Evolutionary conservation across 37 sponge, comb jelly and placozoan species (phyloP), one percentile per base, ranked within the genome.

Genomic region (Halisarca cf. caerulea): DNA sequence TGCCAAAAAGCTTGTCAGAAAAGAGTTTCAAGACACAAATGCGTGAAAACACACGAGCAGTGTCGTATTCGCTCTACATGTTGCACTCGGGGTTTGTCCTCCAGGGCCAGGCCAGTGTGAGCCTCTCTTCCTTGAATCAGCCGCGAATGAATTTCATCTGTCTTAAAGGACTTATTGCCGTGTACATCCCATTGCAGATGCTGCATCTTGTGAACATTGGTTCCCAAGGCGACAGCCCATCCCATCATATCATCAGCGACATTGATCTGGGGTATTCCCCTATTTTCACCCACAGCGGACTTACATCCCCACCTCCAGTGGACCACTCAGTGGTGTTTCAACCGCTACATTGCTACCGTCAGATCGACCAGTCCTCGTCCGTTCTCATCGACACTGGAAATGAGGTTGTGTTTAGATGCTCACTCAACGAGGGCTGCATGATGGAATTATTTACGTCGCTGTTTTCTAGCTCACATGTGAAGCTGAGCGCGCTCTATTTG

Each of bases 201-300:
- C 45, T 74, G 24, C 77, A 74, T 41, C 45, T 74, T 3, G 36
- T 74, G 39, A 74, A 74, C 36, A 40, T 74, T 41, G 77, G 77
- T 74, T 74, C 25, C 77, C 42, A 23, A 2, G 77, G 77, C 36
- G 77, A 74, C 45, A 24, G 9, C 77, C 45, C 45, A 1, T 5
- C 45, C 25, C 42, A 74, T 37, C 77, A 74, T 7, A 44, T 74
- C 42, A 74, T 74, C 36, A 4, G 25, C 45, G 45, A 43, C 36
- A 2, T 74, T 41, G 77, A 74, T 44, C 45, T 74, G 7, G 2
- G 45, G 9, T 74, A 41, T 43, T n/a, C 24, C 2, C 77, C 77
- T 1, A 74, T 37, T 40, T 25, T 40, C 6, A 8, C 25, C n/a
- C 25, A 28, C 25, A 62, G 64, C 30, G n/a, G 30, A 7, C 25